Evolutionary conservation across 2,888 invertebrate species (phyloP), one percentile per base, ranked within the genome.

Genomic region (Leptinotarsa rubiginosa): DNA sequence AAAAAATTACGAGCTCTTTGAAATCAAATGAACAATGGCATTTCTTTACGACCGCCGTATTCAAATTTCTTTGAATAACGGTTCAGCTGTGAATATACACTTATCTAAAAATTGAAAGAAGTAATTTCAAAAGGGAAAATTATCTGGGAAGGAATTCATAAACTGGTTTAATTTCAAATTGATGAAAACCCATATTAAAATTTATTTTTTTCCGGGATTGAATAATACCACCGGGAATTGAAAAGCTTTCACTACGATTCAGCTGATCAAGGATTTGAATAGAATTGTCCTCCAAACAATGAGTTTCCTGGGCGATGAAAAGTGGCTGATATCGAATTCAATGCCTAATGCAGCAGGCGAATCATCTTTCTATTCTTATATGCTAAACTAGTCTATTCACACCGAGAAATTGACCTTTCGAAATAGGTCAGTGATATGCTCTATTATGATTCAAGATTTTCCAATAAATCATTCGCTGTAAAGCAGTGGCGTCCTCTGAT

Each of bases 381-480:
- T 47, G 31, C 69, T 56, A 49, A 67, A 67, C 49, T 20, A 54
- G 56, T 69, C 69, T 56, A 56, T 69, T 69, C 56, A 62, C 62
- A 41, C 16, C 3, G 13, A 31, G 62, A 41, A 47, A 69, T 69
- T 69, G 69, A 54, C 69, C 69, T 69, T 69, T 69, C 56, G 18
- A 69, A 20, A 69, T 69, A 56, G 69, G 69, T 69, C 69, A 69
- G 20, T 47, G 47, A 69, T 69, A 69, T 69, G 56, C 69, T 25
- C 52, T 47, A 56, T 47, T 20, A 47, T 56, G 31, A 47, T 47
- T 2, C 47, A 47, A 20, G 52, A 41, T 69, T 69, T 69, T 69
- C 69, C 69, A 69, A 59, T 69, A 56, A 56, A 54, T 54, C 54
- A 41, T 25, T 18, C 31, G 54, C 15, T 54, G 13, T 3, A 31